Conservation (phyloP, 2,797 vertebrate genomes). For the Capromys pilorides region DNA sequence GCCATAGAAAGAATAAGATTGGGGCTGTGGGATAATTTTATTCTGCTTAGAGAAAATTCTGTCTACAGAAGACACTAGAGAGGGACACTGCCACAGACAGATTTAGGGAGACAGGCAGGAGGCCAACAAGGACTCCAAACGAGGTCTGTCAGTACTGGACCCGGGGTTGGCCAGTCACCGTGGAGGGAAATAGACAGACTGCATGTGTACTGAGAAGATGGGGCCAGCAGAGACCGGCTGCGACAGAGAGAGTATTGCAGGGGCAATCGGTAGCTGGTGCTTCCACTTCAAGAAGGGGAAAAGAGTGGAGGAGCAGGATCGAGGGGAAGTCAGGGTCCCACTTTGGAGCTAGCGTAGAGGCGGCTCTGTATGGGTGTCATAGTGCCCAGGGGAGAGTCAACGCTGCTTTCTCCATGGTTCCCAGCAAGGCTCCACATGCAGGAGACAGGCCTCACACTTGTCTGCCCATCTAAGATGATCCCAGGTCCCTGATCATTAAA, state of each 20-base stretch:
- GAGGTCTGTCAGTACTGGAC: not conserved
- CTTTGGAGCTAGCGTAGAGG: not conserved
- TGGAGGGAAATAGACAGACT: not conserved
- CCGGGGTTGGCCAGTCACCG: not conserved
- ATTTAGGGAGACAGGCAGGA: not conserved
- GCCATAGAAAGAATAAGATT: not conserved
- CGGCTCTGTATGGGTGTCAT: fast-evolving
- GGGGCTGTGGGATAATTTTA: not conserved
- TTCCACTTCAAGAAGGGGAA: not conserved
- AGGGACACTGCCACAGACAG: not conserved
- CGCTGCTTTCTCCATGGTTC: not conserved
- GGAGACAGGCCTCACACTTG: not conserved
- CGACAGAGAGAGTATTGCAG: not conserved
- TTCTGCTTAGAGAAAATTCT: not conserved
- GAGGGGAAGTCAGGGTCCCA: not conserved
- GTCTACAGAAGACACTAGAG: not conserved
- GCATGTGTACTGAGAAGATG: not conserved
- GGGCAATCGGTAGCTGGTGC: fast-evolving
- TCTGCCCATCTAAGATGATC: not conserved
- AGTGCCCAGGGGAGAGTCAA: not conserved
- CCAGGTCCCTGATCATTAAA: not conserved
- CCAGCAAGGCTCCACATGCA: not conserved
- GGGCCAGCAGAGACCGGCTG: not conserved
- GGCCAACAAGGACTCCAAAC: not conserved
- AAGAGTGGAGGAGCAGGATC: not conserved